A percentile compares a stretch with the other conserved stretches of the same genome.
Conservation (phyloP, 2,113 vertebrate species). For the Alligator sinensis region DNA sequence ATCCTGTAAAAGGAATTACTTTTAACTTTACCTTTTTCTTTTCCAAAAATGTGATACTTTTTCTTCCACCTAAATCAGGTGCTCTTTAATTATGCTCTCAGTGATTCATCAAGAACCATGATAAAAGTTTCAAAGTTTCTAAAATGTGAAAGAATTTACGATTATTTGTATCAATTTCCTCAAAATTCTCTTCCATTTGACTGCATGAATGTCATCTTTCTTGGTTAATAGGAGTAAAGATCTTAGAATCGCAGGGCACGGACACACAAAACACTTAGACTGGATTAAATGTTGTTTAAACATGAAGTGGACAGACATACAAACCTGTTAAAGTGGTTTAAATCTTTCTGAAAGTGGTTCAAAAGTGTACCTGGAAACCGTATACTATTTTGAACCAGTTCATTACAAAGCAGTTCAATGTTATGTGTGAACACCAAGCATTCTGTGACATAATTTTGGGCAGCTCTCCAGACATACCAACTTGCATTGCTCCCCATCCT, state of each 20-base stretch:
- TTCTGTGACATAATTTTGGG: too few species aligned
- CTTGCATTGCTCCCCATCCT: too few species aligned
- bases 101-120: background rate
- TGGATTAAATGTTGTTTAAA: too few species aligned
- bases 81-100: background rate
- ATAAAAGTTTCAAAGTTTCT: background rate
- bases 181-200: background rate
- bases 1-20: background rate
- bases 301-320: too few species aligned
- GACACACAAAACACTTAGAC: too few species aligned
- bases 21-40: background rate
- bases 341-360: too few species aligned
- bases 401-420: too few species aligned
- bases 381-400: too few species aligned
- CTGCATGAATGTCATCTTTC: background rate
- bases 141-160: background rate
- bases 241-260: background rate
- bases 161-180: rapidly evolving
- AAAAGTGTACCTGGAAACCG: too few species aligned
- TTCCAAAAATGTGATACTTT: background rate
- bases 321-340: too few species aligned
- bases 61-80: background rate
- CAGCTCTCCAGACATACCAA: too few species aligned
- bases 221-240: background rate
- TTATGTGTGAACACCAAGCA: too few species aligned